Evolutionary conservation across 1,140 invertebrate genomes (phyloP), one percentile per base, ranked within the genome.

Genomic region (Zaprionus capensis): DNA sequence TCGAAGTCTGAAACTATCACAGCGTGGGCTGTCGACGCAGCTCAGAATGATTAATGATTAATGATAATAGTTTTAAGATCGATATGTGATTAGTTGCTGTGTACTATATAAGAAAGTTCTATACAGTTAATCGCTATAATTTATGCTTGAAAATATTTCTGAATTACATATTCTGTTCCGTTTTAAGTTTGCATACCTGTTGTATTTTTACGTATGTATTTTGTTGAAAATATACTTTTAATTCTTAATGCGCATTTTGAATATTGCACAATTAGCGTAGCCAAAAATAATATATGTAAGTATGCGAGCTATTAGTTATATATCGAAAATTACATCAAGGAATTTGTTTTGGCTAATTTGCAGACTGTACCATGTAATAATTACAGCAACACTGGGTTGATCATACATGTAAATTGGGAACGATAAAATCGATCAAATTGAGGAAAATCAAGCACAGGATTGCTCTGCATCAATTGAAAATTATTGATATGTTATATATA

Each of bases 201-300:
- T 5, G n/a, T 11, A 46, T 4, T 26, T 44, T 59, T 22, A 44
- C 22, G 26, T 59, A 57, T 36, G 26, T 36, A 71, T 63, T 68
- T 74, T 61, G 20, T 44, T 51, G 31, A 49, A 49, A 22, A 22
- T 12, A 11, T 20, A 49, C 24, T 14, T 7, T 12, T 2, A 12
- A 65, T 67, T 71, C 31, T 44, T 66, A 82, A 77, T 76, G 76
- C 82, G 82, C 73, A 86, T 69, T 74, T 80, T 17, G 71, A 71
- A 72, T 77, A 74, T 53, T 75, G 46, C 14, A 51, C 34, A 46
- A 64, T 72, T 68, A 24, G 41, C 20, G 49, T 31, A 51, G n/a
- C 26, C 49, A 71, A 62, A 26, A 55, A 55, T 44, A 61, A 51
- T 51, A 64, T 38, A 53, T 57, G 53, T 58, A 55, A 67, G 44